Evolutionary conservation across 1,140 invertebrate genomes (phyloP).

Genomic region (Polypedilum vanderplanki): DNA sequence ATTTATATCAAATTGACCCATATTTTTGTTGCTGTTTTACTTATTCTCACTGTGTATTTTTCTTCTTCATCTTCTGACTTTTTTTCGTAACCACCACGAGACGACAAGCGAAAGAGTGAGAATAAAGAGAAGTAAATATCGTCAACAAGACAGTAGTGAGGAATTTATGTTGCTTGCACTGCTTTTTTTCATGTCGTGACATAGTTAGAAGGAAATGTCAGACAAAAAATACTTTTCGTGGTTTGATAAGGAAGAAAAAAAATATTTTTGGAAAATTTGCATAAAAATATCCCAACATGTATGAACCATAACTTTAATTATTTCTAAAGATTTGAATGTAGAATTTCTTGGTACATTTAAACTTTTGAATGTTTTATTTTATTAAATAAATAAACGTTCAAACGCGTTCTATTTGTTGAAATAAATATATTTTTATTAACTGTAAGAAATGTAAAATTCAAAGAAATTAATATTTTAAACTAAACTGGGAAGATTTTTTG

Average conservation of each 20-base stretch:
- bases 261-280: not conserved
- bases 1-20: slow-evolving; percentile 25
- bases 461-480: no score
- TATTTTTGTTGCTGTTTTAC: slow-evolving; percentile 26
- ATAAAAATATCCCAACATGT: no score
- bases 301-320: no score
- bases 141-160: slow-evolving; percentile 10
- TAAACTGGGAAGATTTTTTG: no score
- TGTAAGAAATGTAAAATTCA: no score
- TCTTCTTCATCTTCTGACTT: not conserved
- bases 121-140: not conserved
- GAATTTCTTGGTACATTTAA: no score
- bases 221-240: not conserved
- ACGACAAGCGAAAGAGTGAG: not conserved
- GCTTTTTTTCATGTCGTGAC: slow-evolving; percentile 11
- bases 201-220: not conserved
- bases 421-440: no score
- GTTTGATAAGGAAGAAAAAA: not conserved
- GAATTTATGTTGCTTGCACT: slow-evolving; percentile 17
- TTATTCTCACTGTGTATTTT: not conserved
- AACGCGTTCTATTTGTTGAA: no score
- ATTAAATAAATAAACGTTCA: no score
- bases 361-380: no score
- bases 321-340: no score
- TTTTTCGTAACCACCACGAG: not conserved